phyloP scores from a whole-genome alignment of 2,797 vertebrate species.

The Heterohyrax brucei region DNA sequence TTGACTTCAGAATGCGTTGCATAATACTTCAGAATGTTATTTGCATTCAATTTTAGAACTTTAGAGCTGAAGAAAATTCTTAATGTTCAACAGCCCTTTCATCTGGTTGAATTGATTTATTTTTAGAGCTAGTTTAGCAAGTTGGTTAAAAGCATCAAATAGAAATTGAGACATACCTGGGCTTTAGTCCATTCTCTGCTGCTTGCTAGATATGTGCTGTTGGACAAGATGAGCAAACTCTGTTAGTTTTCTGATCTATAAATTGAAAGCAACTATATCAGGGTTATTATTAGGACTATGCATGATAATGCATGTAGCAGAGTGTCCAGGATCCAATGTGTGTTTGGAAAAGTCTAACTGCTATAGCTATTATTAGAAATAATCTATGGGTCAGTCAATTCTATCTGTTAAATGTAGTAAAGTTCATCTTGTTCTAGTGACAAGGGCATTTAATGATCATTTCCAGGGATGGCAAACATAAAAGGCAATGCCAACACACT shows the following conservation, averaged over 20 bases:
- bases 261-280: accelerated
- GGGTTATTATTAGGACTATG: neutral
- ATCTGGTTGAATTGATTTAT: conserved; percentile 36
- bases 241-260: neutral
- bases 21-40: conserved; percentile 36
- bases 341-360: neutral
- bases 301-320: neutral
- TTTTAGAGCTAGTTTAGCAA: conserved; percentile 16
- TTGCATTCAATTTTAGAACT: conserved; percentile 52
- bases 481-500: neutral
- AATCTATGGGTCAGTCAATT: neutral
- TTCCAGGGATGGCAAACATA: neutral
- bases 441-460: neutral
- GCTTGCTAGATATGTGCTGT: neutral
- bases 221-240: neutral
- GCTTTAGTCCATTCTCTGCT: neutral
- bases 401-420: neutral
- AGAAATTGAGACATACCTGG: neutral
- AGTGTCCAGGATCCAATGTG: too few species aligned
- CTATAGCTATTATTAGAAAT: neutral
- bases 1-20: neutral
- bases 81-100: conserved; percentile 10
- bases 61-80: neutral
- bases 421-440: neutral
- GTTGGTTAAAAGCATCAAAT: neutral